Percentiles rank a stretch among this genome's conserved stretches.
phyloP scores from a whole-genome alignment of 1,140 invertebrate genomes.

The Drosophila nebulosa region DNA sequence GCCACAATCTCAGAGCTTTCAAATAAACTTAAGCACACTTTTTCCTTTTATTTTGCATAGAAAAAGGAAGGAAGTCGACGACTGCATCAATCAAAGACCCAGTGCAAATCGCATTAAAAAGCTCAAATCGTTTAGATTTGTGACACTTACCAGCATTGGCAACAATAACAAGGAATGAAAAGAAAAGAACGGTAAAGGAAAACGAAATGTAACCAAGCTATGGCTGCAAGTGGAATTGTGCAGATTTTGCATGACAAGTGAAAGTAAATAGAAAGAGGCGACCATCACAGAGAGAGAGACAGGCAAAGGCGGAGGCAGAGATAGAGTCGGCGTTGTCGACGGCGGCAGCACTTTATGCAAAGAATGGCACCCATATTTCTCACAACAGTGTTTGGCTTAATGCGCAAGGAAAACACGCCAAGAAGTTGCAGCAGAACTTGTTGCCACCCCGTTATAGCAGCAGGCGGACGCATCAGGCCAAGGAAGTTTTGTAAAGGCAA shows the following conservation, averaged over 20 bases:
- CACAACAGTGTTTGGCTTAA: conserved; percentile 52
- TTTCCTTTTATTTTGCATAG: background rate
- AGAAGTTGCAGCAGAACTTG: conserved; percentile 58
- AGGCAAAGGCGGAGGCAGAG: background rate
- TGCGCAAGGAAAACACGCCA: conserved; percentile 60
- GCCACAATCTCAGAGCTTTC: background rate
- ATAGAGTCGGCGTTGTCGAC: background rate
- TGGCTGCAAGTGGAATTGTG: conserved; percentile 33
- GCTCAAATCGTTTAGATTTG: conserved; percentile 72
- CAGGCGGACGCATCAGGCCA: background rate
- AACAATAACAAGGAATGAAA: conserved; percentile 5
- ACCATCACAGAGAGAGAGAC: background rate
- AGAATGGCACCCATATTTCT: conserved; percentile 69
- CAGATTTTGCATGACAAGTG: conserved; percentile 58
- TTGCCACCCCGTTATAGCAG: conserved; percentile 27
- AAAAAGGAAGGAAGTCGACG: background rate
- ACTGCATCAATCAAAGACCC: conserved; percentile 51
- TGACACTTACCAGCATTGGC: conserved; percentile 53
- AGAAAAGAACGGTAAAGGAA: conserved; percentile 6
- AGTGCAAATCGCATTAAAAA: conserved; percentile 61
- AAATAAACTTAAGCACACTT: background rate
- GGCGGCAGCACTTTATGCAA: conserved; percentile 55
- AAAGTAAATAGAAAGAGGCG: conserved; percentile 59
- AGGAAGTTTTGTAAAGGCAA: too few species aligned
- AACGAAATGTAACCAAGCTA: conserved; percentile 36